Evolutionary conservation across 2,113 vertebrate genomes (phyloP).

Genomic region (Cygnus buccinator): DNA sequence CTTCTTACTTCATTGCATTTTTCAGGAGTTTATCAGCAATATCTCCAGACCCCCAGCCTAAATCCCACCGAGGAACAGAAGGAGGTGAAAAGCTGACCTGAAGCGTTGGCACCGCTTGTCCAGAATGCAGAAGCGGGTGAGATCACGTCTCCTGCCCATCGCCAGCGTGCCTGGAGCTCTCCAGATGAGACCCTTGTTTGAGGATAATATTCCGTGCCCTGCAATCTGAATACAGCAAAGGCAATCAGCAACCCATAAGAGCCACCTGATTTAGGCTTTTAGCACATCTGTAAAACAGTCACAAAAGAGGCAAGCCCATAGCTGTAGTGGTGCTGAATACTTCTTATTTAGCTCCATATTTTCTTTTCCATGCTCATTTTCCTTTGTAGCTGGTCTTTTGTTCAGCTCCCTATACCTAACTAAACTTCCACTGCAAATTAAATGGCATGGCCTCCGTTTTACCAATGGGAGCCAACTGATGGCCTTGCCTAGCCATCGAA

Average conservation of each 20-base stretch:
- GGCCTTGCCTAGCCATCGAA: neutral
- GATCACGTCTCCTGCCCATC: neutral
- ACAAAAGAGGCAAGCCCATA: neutral
- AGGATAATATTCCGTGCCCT: neutral
- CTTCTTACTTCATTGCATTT: neutral
- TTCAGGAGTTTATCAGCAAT: neutral
- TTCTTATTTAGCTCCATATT: neutral
- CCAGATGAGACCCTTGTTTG: neutral
- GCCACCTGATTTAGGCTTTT: neutral
- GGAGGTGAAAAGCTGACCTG: neutral
- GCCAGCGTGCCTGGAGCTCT: neutral
- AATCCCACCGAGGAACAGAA: neutral
- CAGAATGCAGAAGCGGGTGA: neutral
- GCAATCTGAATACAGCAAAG: neutral
- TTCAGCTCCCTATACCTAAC: neutral
- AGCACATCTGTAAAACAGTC: neutral
- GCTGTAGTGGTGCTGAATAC: neutral
- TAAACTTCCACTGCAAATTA: neutral
- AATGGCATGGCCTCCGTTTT: neutral
- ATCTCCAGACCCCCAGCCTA: neutral
- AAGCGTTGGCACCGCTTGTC: neutral
- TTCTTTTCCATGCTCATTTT: neutral
- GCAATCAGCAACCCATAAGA: neutral
- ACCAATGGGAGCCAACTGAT: neutral
- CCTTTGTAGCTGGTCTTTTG: neutral